These are phyloP conservation scores for Prietella phreatophila DNA, from an alignment of 2,113 vertebrate species.

Conservation along the genomic window DNA sequence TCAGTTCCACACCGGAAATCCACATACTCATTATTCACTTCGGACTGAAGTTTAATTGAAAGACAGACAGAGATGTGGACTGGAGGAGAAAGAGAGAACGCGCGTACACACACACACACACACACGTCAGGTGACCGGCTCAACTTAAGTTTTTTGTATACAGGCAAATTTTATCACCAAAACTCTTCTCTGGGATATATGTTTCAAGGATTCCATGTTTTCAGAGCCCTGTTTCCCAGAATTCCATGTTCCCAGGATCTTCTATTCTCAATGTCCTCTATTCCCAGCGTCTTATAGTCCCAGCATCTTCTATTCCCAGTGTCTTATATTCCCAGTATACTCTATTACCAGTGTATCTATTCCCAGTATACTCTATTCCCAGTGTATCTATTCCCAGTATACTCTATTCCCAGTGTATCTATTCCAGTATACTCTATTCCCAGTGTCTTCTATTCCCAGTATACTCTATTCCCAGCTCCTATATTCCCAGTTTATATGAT, in stretches of 20 bases:
- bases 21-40: background rate
- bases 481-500: too few relatives aligned
- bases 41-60: constrained; percentile 16
- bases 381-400: too few relatives aligned
- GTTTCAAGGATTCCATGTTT: background rate
- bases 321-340: background rate
- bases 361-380: too few relatives aligned
- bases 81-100: background rate
- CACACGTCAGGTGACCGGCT: background rate
- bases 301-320: background rate
- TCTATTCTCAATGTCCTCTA: background rate
- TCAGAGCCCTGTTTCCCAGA: background rate
- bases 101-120: background rate
- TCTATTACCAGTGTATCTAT: too few relatives aligned
- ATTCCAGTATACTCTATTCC: too few relatives aligned
- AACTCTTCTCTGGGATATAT: background rate
- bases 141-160: background rate
- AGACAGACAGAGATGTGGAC: background rate
- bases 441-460: background rate
- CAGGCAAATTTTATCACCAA: background rate
- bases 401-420: too few relatives aligned
- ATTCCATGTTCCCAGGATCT: background rate
- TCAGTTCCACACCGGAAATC: background rate
- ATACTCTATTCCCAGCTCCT: background rate
- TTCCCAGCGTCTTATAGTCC: background rate